These are phyloP conservation scores for Cryptus viduatorius DNA, from an alignment of 2,888 invertebrate species.

Conservation along the genomic window DNA sequence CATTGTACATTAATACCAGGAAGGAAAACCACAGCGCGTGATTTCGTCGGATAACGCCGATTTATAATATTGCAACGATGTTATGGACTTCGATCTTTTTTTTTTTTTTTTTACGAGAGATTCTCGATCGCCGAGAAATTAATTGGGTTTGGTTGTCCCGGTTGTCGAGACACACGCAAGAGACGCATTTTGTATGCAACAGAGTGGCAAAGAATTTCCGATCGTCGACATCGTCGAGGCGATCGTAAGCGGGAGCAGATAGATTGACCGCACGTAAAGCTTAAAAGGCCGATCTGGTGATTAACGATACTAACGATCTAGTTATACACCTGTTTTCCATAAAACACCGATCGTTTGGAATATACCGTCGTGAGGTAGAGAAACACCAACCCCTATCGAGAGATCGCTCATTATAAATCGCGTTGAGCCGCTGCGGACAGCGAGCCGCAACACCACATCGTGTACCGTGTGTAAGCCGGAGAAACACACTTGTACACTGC, in stretches of 20 bases:
- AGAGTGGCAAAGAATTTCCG: slow-evolving; percentile 39
- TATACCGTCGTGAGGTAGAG: slow-evolving; percentile 30
- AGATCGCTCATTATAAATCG: slow-evolving; percentile 52
- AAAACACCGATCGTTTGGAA: slow-evolving; percentile 59
- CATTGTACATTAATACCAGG: slow-evolving; percentile 30
- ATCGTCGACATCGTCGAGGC: slow-evolving; percentile 13
- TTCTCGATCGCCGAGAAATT: not conserved
- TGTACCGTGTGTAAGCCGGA: not conserved
- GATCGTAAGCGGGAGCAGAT: too few relatives aligned
- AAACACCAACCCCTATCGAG: slow-evolving; percentile 27
- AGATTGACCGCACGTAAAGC: slow-evolving; percentile 53
- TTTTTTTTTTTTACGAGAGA: too few relatives aligned
- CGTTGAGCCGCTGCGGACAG: slow-evolving; percentile 6
- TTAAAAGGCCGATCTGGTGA: slow-evolving; percentile 52
- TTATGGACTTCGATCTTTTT: slow-evolving; percentile 29
- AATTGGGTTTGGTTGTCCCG: not conserved
- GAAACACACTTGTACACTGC: slow-evolving; percentile 26
- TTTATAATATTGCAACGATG: slow-evolving; percentile 50
- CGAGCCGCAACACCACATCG: slow-evolving; percentile 27
- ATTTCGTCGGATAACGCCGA: slow-evolving; percentile 56
- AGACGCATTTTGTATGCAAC: too few relatives aligned
- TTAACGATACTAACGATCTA: slow-evolving; percentile 66
- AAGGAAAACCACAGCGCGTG: slow-evolving; percentile 13
- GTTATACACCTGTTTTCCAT: slow-evolving; percentile 67
- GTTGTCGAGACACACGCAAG: not conserved